These are phyloP conservation scores for Phasianus colchicus DNA, from an alignment of 2,113 vertebrate genomes.

Conservation along the genomic window DNA sequence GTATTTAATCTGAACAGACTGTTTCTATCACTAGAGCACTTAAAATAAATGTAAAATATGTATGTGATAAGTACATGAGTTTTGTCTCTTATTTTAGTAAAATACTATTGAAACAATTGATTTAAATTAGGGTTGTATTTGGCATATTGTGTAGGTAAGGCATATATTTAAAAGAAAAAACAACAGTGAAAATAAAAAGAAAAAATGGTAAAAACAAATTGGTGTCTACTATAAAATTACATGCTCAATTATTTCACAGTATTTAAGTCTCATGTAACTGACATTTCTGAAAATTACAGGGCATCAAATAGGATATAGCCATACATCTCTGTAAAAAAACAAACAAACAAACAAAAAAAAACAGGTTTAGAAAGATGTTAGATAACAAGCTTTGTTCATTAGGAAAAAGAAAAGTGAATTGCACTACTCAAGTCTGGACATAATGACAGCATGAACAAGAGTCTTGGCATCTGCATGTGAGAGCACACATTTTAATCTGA, in stretches of 20 bases:
- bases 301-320: neutral
- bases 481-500: constrained; percentile 49
- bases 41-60: neutral
- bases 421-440: neutral
- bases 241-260: neutral
- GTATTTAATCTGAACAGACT: neutral
- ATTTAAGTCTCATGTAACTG: neutral
- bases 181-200: neutral
- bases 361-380: neutral
- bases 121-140: neutral
- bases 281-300: neutral
- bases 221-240: neutral
- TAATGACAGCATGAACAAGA: constrained; percentile 4
- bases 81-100: neutral
- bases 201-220: neutral
- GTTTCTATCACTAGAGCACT: neutral
- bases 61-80: neutral
- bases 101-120: neutral
- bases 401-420: neutral
- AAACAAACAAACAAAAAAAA: neutral
- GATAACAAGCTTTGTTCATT: neutral
- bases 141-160: neutral
- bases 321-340: neutral
- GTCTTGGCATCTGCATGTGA: constrained; percentile 40
- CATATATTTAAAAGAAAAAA: neutral